Evolutionary conservation across 1,140 invertebrate genomes (phyloP), one percentile per base, ranked within the genome.

Genomic region (Zaprionus lachaisei): DNA sequence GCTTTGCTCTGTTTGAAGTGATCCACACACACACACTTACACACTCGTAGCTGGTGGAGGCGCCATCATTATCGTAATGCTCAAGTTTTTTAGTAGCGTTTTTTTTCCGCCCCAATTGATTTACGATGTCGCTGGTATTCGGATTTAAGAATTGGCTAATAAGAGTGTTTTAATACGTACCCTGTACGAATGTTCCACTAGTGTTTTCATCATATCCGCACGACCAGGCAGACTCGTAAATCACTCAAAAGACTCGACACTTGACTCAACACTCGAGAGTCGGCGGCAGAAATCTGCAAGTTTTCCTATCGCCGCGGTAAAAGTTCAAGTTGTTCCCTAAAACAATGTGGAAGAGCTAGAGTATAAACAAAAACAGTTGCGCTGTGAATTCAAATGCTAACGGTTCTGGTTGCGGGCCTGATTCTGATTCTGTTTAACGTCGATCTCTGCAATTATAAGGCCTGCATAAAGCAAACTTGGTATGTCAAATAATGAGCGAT

Each of bases 81-180:
- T 67, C 24, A 2, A 62, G 60, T 62, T 62, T 47, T 67, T 37
- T 41, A 58, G 17, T 58, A 49, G 65, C 28, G 65, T 67, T 67
- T 58, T 67, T 67, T 67, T 67, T 67, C 38, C 65, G 26, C 41
- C 55, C 65, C 41, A 34, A 67, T 58, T 67, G 38, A 67, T 67
- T 67, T 67, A 67, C 20, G 55, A 67, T 67, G 38, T 26, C 38
- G 24, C 55, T 31, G 20, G 17, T 67, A 67, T 67, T 47, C 65
- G 58, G 65, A 67, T 67, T 67, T 58, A 67, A 49, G 55, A 66
- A 51, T 51, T 12, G 47, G 11, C 47, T 24, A 24, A 22, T 22
- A 14, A 12, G 7, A 24, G 4, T 51, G 5, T 7, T 9, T 47
- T 34, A 34, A 34, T 34, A 34, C 31, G 31, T 34, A 9, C 31